Evolutionary conservation across 2,797 vertebrate species (phyloP).

Genomic region (Mus caroli): DNA sequence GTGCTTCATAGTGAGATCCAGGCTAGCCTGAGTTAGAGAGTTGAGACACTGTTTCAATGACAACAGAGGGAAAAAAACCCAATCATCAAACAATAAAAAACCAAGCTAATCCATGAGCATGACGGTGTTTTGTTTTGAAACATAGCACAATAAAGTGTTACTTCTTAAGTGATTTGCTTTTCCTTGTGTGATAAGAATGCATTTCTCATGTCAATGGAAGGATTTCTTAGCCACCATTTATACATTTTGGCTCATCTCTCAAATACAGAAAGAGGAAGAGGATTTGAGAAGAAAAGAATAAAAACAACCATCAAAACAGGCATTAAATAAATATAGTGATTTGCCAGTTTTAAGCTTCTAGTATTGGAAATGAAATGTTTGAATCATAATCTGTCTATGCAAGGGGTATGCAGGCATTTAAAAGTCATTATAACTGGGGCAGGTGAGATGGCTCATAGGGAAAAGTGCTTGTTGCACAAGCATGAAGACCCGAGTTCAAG

Average conservation of each 20-base stretch:
- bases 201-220: neutral
- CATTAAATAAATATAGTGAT: neutral
- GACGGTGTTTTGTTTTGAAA: slow-evolving; percentile 28
- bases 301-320: neutral
- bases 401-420: slow-evolving; percentile 4
- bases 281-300: neutral
- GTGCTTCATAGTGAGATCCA: neutral
- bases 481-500: neutral
- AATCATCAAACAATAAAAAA: neutral
- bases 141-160: neutral
- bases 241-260: neutral
- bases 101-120: neutral
- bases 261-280: slow-evolving; percentile 15
- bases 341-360: neutral
- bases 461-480: neutral
- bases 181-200: neutral
- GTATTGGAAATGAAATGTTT: slow-evolving; percentile 23
- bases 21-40: neutral
- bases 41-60: neutral
- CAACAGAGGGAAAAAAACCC: neutral
- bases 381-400: neutral
- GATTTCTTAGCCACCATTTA: slow-evolving; percentile 16
- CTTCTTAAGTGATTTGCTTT: neutral
- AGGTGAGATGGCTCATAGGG: neutral
- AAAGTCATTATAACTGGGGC: neutral